phyloP scores from a whole-genome alignment of 2,113 vertebrate species.

The Cryptoleucopteryx plumbea region DNA sequence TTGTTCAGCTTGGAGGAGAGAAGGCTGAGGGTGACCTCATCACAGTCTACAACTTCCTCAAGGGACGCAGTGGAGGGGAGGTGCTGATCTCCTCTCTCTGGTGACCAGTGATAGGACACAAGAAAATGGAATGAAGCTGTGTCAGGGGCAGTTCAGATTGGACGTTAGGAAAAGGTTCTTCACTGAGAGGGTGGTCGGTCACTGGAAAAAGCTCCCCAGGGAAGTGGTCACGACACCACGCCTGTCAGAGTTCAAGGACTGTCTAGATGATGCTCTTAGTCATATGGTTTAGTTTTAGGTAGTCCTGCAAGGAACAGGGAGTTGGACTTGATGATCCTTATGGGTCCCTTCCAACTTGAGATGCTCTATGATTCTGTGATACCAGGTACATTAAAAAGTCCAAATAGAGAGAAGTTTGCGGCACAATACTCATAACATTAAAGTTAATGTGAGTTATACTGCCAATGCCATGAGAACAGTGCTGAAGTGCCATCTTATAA shows the following conservation, averaged over 20 bases:
- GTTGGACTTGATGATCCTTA: not conserved
- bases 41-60: not conserved
- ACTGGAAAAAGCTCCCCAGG: not conserved
- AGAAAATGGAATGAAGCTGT: not conserved
- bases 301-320: rapidly evolving
- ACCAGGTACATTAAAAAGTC: not conserved
- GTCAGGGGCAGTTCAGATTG: not conserved
- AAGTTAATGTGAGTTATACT: not conserved
- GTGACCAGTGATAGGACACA: not conserved
- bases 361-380: not conserved
- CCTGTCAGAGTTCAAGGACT: not conserved
- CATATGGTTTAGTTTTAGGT: not conserved
- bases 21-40: not conserved
- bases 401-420: not conserved
- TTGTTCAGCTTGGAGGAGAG: not conserved
- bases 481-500: not conserved
- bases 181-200: rapidly evolving
- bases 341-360: not conserved
- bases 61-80: rapidly evolving
- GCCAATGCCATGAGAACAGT: not conserved
- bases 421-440: not conserved
- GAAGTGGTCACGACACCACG: not conserved
- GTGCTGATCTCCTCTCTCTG: not conserved
- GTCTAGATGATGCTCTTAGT: not conserved
- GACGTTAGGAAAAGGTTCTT: not conserved